Evolutionary conservation across 2,113 vertebrate species (phyloP).

Genomic region (Pantherophis guttatus): DNA sequence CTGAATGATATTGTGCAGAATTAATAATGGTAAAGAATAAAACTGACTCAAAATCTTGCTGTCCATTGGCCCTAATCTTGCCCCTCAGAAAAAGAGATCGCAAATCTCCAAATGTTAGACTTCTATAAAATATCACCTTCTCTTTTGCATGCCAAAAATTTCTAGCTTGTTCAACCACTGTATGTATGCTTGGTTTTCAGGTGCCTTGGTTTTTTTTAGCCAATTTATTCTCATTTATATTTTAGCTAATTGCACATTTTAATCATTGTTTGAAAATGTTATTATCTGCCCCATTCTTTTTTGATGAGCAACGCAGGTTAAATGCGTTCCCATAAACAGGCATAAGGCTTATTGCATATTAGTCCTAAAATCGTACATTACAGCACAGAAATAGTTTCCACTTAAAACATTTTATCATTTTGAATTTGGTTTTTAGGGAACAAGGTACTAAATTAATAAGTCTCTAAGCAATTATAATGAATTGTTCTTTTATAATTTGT

Average conservation of each 20-base stretch:
- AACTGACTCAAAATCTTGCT: background rate
- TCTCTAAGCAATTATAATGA: constrained; percentile 32
- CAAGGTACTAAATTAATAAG: constrained; percentile 4
- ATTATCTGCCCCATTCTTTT: background rate
- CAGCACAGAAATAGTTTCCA: background rate
- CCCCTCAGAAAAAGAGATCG: background rate
- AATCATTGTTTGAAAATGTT: background rate
- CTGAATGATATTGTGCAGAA: background rate
- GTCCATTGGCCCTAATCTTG: background rate
- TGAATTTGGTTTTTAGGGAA: constrained; percentile 2
- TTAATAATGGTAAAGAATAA: background rate
- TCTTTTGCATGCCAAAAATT: background rate
- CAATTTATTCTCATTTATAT: background rate
- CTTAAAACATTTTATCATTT: background rate
- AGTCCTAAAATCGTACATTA: background rate
- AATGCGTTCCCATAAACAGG: background rate
- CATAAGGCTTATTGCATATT: background rate
- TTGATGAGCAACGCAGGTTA: background rate
- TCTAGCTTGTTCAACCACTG: background rate
- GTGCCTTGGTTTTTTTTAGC: background rate
- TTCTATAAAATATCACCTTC: background rate
- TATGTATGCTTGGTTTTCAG: background rate
- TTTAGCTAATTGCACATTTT: background rate
- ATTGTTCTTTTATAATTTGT: constrained; percentile 32
- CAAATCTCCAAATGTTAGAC: background rate